phyloP scores from a whole-genome alignment of 2,797 vertebrate genomes.

The Rousettus madagascariensis region DNA sequence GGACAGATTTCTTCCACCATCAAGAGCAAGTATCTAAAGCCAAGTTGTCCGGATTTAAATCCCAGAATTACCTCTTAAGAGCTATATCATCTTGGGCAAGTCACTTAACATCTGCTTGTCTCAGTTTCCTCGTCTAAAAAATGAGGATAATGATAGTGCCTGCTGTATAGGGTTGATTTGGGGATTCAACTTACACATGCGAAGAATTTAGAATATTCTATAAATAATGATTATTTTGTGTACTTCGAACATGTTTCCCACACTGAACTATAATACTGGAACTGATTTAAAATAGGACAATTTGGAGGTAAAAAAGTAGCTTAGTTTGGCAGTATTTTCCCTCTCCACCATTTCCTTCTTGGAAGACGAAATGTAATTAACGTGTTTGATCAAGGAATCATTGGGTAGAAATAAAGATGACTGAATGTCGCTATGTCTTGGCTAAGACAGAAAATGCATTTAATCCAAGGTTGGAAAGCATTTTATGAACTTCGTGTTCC shows the following conservation, averaged over 20 bases:
- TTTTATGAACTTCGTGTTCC: conserved; percentile 54
- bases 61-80: background rate
- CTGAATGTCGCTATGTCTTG: conserved; percentile 46
- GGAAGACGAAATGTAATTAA: conserved; percentile 10
- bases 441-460: conserved; percentile 6
- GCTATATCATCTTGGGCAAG: background rate
- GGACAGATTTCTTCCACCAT: background rate
- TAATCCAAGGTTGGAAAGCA: conserved; percentile 51
- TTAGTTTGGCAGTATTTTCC: background rate
- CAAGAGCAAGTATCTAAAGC: background rate
- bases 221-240: background rate
- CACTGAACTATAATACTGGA: background rate
- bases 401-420: conserved; percentile 64
- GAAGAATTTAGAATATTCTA: background rate
- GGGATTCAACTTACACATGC: background rate
- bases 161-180: background rate
- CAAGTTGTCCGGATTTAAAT: background rate
- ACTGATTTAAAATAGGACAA: background rate
- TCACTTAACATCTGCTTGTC: background rate
- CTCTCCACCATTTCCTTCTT: conserved; percentile 1
- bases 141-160: background rate
- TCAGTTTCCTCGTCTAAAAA: background rate
- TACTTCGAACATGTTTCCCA: background rate
- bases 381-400: background rate
- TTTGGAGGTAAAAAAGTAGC: background rate